Evolutionary conservation across 1,140 invertebrate genomes (phyloP).

Genomic region (Leptinotarsa undecemlineata): DNA sequence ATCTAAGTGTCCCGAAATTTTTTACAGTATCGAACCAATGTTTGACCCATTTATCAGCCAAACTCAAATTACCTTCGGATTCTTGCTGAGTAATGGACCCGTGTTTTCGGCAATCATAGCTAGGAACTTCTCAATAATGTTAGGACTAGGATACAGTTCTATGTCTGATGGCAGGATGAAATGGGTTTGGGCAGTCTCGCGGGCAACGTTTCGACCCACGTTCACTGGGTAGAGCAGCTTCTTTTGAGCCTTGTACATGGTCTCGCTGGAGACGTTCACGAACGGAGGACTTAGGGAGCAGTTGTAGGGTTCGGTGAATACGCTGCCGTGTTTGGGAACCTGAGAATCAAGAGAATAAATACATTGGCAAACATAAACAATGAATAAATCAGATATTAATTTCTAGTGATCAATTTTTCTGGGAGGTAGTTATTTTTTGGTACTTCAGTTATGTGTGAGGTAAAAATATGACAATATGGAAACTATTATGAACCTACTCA

Average conservation of each 20-base stretch:
- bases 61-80: constrained; percentile 59
- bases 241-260: constrained; percentile 78
- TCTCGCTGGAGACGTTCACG: constrained; percentile 64
- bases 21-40: too few relatives aligned
- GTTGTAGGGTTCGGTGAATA: constrained; percentile 68
- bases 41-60: too few relatives aligned
- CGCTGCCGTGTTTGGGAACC: constrained; percentile 67
- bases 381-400: too few relatives aligned
- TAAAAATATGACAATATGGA: too few relatives aligned
- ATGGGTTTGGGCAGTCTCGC: constrained; percentile 79
- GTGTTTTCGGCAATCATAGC: constrained; percentile 79
- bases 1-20: too few relatives aligned
- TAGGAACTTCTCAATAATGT: constrained; percentile 74
- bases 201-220: constrained; percentile 82
- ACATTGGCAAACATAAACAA: too few relatives aligned
- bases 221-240: constrained; percentile 86
- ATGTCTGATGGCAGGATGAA: constrained; percentile 86
- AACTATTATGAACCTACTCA: too few relatives aligned
- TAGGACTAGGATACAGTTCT: constrained; percentile 84
- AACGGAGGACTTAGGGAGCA: constrained; percentile 72
- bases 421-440: too few relatives aligned
- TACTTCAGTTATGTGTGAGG: too few relatives aligned
- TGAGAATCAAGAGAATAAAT: constrained; percentile 49
- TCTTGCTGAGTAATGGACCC: constrained; percentile 65
- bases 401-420: too few relatives aligned